Conservation (phyloP, 2,888 invertebrate species). For the Odontomyia ornata region DNA sequence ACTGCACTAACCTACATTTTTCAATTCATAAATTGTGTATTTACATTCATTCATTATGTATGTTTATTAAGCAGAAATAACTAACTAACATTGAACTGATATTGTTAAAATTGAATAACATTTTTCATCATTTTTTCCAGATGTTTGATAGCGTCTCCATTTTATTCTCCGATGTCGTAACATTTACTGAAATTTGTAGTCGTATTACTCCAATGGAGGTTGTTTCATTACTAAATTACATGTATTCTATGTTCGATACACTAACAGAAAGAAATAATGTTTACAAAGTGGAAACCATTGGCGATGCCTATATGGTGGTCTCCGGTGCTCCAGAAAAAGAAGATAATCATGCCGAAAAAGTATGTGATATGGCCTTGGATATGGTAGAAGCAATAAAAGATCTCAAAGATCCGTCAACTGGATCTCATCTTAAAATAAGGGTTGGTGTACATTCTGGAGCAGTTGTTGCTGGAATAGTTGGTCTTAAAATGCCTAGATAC, state of each 20-base stretch:
- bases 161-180: constrained; percentile 96
- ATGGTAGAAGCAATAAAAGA: constrained; percentile 94
- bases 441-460: constrained; percentile 92
- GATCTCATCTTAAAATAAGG: constrained; percentile 81
- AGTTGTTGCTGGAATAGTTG: constrained; percentile 93
- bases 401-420: constrained; percentile 91
- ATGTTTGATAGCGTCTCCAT: constrained; percentile 97
- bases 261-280: constrained; percentile 92
- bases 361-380: constrained; percentile 95
- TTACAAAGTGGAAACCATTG: constrained; percentile 98
- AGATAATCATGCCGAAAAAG: constrained; percentile 88
- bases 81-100: too few relatives aligned
- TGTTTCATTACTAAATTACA: constrained; percentile 95
- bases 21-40: too few relatives aligned
- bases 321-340: constrained; percentile 93
- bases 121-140: constrained; percentile 65
- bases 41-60: too few relatives aligned
- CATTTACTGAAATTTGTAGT: constrained; percentile 96
- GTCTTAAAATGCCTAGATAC: constrained; percentile 85
- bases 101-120: not conserved
- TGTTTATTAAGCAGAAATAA: too few relatives aligned
- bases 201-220: constrained; percentile 97
- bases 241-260: constrained; percentile 97
- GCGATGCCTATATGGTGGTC: constrained; percentile 98
- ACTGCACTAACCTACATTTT: too few relatives aligned